phyloP scores from a whole-genome alignment of 2,113 vertebrate species.

The Diadophis punctatus region DNA sequence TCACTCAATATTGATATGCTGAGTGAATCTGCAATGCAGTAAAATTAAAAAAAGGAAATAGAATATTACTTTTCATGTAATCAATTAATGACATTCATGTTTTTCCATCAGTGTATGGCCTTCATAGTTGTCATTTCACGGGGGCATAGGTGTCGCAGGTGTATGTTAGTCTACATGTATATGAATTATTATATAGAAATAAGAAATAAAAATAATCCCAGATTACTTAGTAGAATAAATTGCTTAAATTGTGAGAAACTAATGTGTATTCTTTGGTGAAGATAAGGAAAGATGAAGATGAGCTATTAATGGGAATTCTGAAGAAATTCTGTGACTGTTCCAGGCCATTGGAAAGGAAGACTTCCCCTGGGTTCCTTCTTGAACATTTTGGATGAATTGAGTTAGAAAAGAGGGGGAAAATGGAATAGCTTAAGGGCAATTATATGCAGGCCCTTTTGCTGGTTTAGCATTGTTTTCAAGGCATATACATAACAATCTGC shows the following conservation, averaged over 20 bases:
- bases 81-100: not conserved
- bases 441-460: not conserved
- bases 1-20: not conserved
- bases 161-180: not conserved
- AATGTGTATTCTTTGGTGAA: not conserved
- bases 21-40: not conserved
- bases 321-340: not conserved
- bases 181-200: not conserved
- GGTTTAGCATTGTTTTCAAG: not conserved
- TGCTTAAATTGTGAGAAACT: not conserved
- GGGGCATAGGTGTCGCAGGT: not conserved
- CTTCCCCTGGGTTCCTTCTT: not conserved
- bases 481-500: not conserved
- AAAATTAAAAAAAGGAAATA: not conserved
- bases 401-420: not conserved
- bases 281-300: not conserved
- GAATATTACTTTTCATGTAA: not conserved
- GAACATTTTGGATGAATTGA: not conserved
- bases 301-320: not conserved
- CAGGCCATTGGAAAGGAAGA: not conserved
- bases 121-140: not conserved
- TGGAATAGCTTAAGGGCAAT: not conserved
- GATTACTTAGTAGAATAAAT: not conserved
- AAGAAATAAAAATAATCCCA: not conserved
- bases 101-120: not conserved